These are phyloP conservation scores for Antennarius striatus DNA, from an alignment of 2,113 vertebrate species.

Conservation along the genomic window DNA sequence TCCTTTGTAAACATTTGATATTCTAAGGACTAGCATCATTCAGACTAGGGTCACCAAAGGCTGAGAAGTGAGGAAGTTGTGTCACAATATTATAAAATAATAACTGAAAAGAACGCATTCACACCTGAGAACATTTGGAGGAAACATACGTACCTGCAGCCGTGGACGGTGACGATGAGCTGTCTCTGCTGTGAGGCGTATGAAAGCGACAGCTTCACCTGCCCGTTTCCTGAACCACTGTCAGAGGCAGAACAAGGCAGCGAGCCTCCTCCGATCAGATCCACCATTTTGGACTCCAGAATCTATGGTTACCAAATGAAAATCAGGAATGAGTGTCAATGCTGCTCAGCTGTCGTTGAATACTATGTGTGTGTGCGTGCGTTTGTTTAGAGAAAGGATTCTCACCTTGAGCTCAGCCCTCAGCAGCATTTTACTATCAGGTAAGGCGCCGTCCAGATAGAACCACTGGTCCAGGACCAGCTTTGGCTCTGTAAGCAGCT, in stretches of 20 bases:
- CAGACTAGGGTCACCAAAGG: too few relatives aligned
- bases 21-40: too few relatives aligned
- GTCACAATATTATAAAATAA: too few relatives aligned
- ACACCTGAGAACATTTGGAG: not conserved
- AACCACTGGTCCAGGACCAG: slow-evolving; percentile 87
- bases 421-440: slow-evolving; percentile 84
- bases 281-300: slow-evolving; percentile 76
- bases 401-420: slow-evolving; percentile 87
- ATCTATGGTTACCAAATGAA: slow-evolving; percentile 55
- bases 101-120: not conserved
- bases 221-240: slow-evolving; percentile 61
- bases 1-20: too few relatives aligned
- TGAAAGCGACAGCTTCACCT: slow-evolving; percentile 84
- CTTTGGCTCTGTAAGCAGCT: slow-evolving; percentile 78
- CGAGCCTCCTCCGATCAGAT: slow-evolving; percentile 62
- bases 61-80: too few relatives aligned
- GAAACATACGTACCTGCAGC: slow-evolving; percentile 82
- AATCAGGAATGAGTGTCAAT: not conserved
- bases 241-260: slow-evolving; percentile 62
- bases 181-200: slow-evolving; percentile 79
- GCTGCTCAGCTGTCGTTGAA: not conserved
- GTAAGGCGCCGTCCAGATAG: slow-evolving; percentile 71
- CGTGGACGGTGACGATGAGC: slow-evolving; percentile 81
- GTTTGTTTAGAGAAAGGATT: not conserved
- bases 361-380: not conserved